Evolutionary conservation across 2,113 vertebrate genomes (phyloP).

Genomic region (Tragelaphus scriptus): DNA sequence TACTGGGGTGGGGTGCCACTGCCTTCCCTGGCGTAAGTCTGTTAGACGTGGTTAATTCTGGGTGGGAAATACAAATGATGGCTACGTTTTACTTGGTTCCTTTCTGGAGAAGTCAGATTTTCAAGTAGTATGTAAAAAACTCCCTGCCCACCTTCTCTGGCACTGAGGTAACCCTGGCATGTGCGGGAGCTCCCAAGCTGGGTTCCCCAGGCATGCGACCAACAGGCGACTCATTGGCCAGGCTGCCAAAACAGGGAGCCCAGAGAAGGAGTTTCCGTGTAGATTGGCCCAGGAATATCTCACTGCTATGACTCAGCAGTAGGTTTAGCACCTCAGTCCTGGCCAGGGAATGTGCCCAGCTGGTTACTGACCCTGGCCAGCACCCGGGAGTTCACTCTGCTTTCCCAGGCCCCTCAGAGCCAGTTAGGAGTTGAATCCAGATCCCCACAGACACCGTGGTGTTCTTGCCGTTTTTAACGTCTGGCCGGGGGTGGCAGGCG

Average conservation of each 20-base stretch:
- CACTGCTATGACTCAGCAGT: slow-evolving; percentile 12
- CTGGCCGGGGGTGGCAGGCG: background rate
- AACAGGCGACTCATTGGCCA: background rate
- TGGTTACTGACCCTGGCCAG: slow-evolving; percentile 20
- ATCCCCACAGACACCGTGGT: fast-evolving
- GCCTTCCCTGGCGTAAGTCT: background rate
- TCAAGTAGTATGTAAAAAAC: fast-evolving
- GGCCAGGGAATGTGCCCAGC: background rate
- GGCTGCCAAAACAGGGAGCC: background rate
- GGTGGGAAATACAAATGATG: fast-evolving
- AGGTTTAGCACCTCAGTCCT: background rate
- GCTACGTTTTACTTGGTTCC: background rate
- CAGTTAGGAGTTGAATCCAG: fast-evolving
- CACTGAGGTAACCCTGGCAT: fast-evolving
- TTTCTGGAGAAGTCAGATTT: background rate
- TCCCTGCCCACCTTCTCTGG: background rate
- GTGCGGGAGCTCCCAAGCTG: background rate
- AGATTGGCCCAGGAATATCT: background rate
- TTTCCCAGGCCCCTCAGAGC: background rate
- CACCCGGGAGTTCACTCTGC: fast-evolving
- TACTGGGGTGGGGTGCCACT: too few relatives aligned
- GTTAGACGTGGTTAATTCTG: background rate
- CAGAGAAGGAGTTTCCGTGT: background rate
- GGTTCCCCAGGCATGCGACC: background rate
- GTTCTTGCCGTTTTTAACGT: fast-evolving